Evolutionary conservation across 2,888 invertebrate genomes (phyloP), one percentile per base, ranked within the genome.

Genomic region (Apotomis turbidana): DNA sequence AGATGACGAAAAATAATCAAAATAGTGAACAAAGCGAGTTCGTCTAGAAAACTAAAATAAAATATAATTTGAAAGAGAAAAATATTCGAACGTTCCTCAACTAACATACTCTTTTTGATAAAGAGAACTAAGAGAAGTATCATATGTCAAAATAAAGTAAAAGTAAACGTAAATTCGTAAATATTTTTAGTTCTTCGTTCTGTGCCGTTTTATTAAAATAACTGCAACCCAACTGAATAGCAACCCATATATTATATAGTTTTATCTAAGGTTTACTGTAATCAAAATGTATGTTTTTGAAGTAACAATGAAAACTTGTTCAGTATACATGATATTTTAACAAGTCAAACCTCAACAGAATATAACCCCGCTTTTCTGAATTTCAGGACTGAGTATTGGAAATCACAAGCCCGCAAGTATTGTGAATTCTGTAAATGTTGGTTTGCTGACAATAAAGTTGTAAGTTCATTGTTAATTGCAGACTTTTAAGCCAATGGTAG

Each of bases 371-470:
- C n/a, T 3, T 49, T 13, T 44, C 0, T 51, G 6, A 9, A 68
- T 71, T 71, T 57, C 61, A 98, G 98, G 98, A 96, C 98, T 3
- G 98, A 98, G 79, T 98, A 97, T 86, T 99, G 99, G 99, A 98
- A 98, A 88, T 99, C 99, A 38, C 97, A 98, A 83, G 97, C 97
- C 0, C 95, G 97, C 75, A 99, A 99, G 88, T 99, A 96, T 88
- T 99, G 99, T 86, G 98, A 99, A 79, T 98, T 98, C 90, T 99
- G 99, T 92, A 99, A 99, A 90, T 99, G 99, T 86, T 99, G 99
- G 99, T 97, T 98, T 81, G 97, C 98, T 69, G 99, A 99, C 89
- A 99, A 99, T 86, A 98, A 98, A 94, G 97, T 98, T 68, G 96
- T 96, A 91, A 94, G 95, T 93, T 59, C n/a, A 4, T 36, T 27